Evolutionary conservation across 1,140 invertebrate genomes (phyloP).

Genomic region (Drosophila pruinosa): DNA sequence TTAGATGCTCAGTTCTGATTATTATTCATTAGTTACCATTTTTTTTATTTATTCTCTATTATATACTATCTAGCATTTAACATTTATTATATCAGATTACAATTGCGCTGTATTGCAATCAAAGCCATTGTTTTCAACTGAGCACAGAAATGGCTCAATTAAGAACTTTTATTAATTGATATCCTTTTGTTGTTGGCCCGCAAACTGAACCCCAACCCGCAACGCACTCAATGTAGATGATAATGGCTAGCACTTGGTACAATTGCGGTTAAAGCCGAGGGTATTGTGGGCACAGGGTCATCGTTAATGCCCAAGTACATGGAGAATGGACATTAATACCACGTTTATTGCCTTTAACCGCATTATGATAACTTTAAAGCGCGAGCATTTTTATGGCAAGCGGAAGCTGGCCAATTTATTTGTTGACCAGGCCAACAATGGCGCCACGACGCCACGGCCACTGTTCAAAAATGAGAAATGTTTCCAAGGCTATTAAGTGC

Average conservation of each 20-base stretch:
- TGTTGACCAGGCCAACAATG: slow-evolving; percentile 65
- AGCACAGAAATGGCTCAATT: background rate
- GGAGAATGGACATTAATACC: slow-evolving; percentile 66
- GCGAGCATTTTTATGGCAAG: slow-evolving; percentile 58
- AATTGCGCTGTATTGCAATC: background rate
- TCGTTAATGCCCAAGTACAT: slow-evolving; percentile 61
- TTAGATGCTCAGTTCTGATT: background rate
- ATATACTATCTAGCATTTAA: background rate
- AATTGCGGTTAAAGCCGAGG: slow-evolving; percentile 5
- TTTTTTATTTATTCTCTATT: background rate
- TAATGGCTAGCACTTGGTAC: slow-evolving; percentile 44
- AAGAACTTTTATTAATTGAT: slow-evolving; percentile 3
- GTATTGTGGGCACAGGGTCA: slow-evolving; percentile 23
- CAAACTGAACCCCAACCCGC: background rate
- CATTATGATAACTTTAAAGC: slow-evolving; percentile 81
- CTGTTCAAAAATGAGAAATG: slow-evolving; percentile 73
- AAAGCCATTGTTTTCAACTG: background rate
- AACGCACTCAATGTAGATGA: background rate
- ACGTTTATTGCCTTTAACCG: slow-evolving; percentile 78
- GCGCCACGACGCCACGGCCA: background rate
- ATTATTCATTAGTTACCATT: background rate
- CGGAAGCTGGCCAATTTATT: slow-evolving; percentile 74
- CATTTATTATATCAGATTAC: background rate
- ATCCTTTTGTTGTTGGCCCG: background rate
- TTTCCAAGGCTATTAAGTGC: slow-evolving; percentile 74